Evolutionary conservation across 2,797 vertebrate genomes (phyloP), one percentile per base, ranked within the genome.

Genomic region (Oryzias sinensis): DNA sequence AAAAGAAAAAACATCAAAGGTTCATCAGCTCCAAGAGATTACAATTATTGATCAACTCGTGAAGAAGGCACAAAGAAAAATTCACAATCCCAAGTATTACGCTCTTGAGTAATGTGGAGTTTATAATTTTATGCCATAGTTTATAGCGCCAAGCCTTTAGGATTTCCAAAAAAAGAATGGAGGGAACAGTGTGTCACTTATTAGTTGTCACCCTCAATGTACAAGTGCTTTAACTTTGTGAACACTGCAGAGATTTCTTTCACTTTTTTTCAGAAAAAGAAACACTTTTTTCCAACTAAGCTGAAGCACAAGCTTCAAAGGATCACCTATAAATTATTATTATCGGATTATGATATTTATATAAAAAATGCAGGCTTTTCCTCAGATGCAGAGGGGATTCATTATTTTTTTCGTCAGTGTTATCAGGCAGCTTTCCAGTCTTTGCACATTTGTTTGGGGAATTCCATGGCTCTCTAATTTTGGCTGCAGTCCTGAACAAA

Each of bases 331-430:
- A 74, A 70, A 65, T 6, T 24, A 41, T 54, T 44, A 50, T 66
- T 56, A 74, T 48, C 51, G 60, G 59, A 76, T 65, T 54, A 53
- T 46, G 62, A 73, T 63, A 50, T 56, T 61, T 72, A 74, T 80
- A 54, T 62, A 65, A 45, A 70, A 70, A 70, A 59, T 71, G 58
- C 56, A 77, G 29, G 53, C 60, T 55, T 37, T 53, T 52, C 20
- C 24, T 49, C 60, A 44, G 62, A 44, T 8, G 6, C 48, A 65
- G 55, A 65, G 25, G 46, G 43, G 47, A 57, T 80, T 59, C 62
- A 7, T 29, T 65, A 55, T 2, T 22, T 57, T 17, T 50, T 41
- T 16, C 24, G 27, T 29, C 55, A 46, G 29, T 0, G 6, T 44
- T 24, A 48, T 63, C 62, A 52, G 69, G 59, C 57, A 69, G 74